These are phyloP conservation scores for Spicauda simplicius DNA, from an alignment of 2,888 invertebrate genomes.

Conservation along the genomic window DNA sequence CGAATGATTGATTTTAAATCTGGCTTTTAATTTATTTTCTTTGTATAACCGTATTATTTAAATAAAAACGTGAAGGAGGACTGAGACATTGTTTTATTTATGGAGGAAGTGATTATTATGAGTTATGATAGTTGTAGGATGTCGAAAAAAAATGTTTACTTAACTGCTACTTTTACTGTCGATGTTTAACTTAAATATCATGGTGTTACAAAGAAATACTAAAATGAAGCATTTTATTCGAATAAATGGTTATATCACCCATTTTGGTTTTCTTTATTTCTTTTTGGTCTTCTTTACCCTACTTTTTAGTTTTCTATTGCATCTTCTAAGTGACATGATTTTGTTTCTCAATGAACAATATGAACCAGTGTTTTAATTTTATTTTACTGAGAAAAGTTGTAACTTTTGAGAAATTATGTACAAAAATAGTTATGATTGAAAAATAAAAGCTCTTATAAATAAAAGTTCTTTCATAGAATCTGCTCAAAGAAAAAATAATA, in stretches of 20 bases:
- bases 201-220: conserved; percentile 82
- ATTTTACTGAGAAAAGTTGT: no score
- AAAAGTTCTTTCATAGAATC: no score
- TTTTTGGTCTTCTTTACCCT: conserved; percentile 22
- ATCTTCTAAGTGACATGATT: background rate
- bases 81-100: conserved; percentile 82
- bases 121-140: conserved; percentile 56
- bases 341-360: no score
- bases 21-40: conserved; percentile 83
- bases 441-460: no score
- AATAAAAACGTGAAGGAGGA: conserved; percentile 79
- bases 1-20: conserved; percentile 81
- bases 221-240: conserved; percentile 81
- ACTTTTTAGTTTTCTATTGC: background rate
- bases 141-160: conserved; percentile 62
- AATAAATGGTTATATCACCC: conserved; percentile 81
- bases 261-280: conserved; percentile 54
- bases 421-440: no score
- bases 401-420: no score
- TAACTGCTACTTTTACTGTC: conserved; percentile 71
- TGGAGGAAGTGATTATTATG: conserved; percentile 62
- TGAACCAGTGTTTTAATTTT: no score
- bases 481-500: no score
- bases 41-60: conserved; percentile 84
- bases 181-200: conserved; percentile 76